These are phyloP conservation scores for Hofmannophila pseudospretella DNA, from an alignment of 2,888 invertebrate genomes.

Conservation along the genomic window DNA sequence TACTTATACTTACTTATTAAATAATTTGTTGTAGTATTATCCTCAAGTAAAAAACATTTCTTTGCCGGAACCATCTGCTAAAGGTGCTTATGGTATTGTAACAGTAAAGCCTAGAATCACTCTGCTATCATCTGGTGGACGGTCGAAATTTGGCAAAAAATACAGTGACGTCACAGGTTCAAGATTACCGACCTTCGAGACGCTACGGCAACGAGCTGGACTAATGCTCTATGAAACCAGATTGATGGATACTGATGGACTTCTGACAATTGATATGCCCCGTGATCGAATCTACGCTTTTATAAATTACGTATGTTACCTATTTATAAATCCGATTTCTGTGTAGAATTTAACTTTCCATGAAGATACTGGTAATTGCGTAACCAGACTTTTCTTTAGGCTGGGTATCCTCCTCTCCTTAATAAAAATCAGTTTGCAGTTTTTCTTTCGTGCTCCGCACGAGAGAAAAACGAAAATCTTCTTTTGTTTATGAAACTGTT, in stretches of 20 bases:
- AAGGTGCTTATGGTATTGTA: slow-evolving; percentile 3
- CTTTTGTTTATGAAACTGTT: too few species aligned
- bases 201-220: slow-evolving; percentile 3
- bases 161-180: background rate
- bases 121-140: slow-evolving; percentile 1
- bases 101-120: background rate
- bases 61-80: background rate
- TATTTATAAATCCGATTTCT: too few species aligned
- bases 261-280: slow-evolving; percentile 75
- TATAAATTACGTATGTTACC: slow-evolving; percentile 70
- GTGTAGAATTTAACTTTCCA: too few species aligned
- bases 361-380: too few species aligned
- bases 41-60: background rate
- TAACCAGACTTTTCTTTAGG: too few species aligned
- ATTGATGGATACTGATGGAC: slow-evolving; percentile 40
- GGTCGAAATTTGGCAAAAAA: background rate
- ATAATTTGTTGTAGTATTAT: slow-evolving; percentile 1
- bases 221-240: slow-evolving; percentile 74
- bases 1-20: background rate
- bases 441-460: too few species aligned
- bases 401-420: too few species aligned
- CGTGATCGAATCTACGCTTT: slow-evolving; percentile 84
- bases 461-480: too few species aligned
- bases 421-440: too few species aligned
- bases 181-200: slow-evolving; percentile 6